Base-by-base conservation (phyloP, 2,113 vertebrate species). In the Calypte anna region DNA sequence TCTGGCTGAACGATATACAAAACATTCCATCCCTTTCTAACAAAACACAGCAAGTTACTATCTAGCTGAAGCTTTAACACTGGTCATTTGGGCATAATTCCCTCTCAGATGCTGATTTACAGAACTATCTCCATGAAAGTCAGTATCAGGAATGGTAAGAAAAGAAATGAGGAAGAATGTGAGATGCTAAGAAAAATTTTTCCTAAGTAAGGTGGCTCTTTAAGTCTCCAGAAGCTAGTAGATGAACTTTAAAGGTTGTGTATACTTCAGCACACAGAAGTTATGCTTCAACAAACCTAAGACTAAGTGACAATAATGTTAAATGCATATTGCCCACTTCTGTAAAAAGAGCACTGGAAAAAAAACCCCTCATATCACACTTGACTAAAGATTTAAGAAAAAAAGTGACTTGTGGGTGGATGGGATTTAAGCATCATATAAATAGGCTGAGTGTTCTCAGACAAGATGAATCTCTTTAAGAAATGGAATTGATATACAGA, bases 371-470 rank as follows among this genome's bases (percentile, higher is more conserved):
- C 86, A 94, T 96, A 94, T 97, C 88, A 96, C 2, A 16, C 75
- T 97, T 95, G 59, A 70, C 70, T 93, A 70, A 94, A 58, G 69
- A 95, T 93, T 97, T 88, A 96, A 59, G 70, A 82, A 94, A 93
- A 93, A 93, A 96, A 90, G 74, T 74, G 59, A 96, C 82, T 94
- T 94, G 96, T 97, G 92, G 94, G 91, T 92, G 63, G 80, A 86
- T 96, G 72, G 94, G 82, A 96, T 96, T 96, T 96, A 94, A 46
- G 28, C 66, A 54, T 94, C 92, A 67, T 85, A 87, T 81, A 96
- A 96, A 96, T 96, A 96, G 95, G 74, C 22, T 67, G 82, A 94
- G 62, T 92, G 84, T 95, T 96, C 87, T 53, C 61, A 90, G 62
- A 54, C 40, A 95, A 93, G 33, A 86, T 48, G 20, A 84, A 88